phyloP scores from a whole-genome alignment of 2,888 invertebrate genomes.

The Pseudococcus viburni region DNA sequence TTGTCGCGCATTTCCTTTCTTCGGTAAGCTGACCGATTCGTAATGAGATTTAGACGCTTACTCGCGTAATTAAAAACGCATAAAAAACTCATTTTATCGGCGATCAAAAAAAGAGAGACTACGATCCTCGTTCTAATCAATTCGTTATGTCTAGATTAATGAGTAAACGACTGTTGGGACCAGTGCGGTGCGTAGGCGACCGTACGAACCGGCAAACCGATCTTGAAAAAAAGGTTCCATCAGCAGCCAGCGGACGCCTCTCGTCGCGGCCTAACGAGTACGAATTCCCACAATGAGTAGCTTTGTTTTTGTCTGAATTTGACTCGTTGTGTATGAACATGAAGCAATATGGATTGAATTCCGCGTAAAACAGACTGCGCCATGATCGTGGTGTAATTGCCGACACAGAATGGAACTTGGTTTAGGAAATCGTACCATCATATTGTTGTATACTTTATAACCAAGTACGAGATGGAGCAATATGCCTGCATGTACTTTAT shows the following conservation, averaged over 20 bases:
- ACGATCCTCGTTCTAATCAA: slow-evolving; percentile 20
- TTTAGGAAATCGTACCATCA: slow-evolving; percentile 22
- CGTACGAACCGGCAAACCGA: not conserved
- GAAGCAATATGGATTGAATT: not conserved
- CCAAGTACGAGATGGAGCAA: not conserved
- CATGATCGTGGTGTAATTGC: not conserved
- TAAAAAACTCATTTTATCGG: slow-evolving; percentile 44
- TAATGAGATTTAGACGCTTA: not conserved
- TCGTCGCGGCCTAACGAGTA: not conserved
- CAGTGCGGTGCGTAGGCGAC: not conserved
- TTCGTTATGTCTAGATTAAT: slow-evolving; percentile 36
- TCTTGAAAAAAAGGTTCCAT: not conserved
- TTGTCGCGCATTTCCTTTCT: not conserved
- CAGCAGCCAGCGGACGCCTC: not conserved
- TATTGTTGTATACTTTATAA: not conserved
- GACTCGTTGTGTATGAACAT: not conserved
- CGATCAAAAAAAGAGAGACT: not conserved
- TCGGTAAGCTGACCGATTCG: slow-evolving; percentile 7
- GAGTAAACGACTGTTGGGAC: not conserved
- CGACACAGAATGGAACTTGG: not conserved
- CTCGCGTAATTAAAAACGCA: slow-evolving; percentile 51
- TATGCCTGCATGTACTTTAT: not conserved
- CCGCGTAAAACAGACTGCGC: not conserved
- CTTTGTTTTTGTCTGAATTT: not conserved
- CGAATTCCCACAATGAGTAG: not conserved